Conservation (phyloP, 2,797 vertebrate species). For the Arctocebus calabarensis region DNA sequence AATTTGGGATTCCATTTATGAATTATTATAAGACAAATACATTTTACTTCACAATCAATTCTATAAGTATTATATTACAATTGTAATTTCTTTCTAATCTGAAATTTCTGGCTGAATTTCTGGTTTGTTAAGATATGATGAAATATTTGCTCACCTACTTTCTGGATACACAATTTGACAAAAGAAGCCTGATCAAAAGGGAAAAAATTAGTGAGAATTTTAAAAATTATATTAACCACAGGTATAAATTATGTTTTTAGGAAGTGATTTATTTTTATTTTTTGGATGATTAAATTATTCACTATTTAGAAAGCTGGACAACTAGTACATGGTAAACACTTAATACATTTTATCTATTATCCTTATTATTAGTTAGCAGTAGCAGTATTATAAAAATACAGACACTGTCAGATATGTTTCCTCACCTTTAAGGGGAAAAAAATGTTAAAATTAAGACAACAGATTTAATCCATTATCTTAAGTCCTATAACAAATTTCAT, state of each 20-base stretch:
- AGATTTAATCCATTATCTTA: not conserved
- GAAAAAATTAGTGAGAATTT: not conserved
- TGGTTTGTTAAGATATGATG: not conserved
- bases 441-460: not conserved
- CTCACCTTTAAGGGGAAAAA: not conserved
- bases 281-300: not conserved
- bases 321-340: not conserved
- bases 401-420: not conserved
- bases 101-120: not conserved
- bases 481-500: not conserved
- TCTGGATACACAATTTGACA: not conserved
- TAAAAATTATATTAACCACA: not conserved
- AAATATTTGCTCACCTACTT: not conserved
- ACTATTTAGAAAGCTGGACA: not conserved
- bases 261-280: too few species aligned
- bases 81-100: not conserved
- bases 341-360: not conserved
- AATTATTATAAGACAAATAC: not conserved
- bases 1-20: not conserved
- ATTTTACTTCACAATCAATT: slow-evolving; percentile 1
- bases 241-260: not conserved
- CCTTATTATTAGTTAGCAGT: not conserved
- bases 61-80: not conserved
- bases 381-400: not conserved
- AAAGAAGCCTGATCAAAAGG: not conserved